Base-by-base conservation (phyloP, 2,888 invertebrate species). In the Agriopis aurantiaria region DNA sequence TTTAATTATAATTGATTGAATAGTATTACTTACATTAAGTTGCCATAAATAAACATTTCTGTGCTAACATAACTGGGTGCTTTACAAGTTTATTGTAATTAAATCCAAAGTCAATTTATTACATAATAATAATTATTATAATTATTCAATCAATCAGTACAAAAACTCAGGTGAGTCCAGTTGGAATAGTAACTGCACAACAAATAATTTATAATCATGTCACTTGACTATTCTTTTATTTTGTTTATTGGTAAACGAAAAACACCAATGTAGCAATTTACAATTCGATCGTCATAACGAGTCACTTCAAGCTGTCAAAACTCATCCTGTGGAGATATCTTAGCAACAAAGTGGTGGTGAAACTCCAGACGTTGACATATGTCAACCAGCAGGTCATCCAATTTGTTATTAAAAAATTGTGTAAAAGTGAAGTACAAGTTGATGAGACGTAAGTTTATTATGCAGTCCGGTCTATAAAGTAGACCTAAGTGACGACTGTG, bases 1-100 rank as follows among this genome's bases (percentile, higher is more conserved):
- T 33, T 33, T 33, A 5, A 33, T 40, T n/a, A 55, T 14, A 14
- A 56, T 14, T 56, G 9, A 41, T 41, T 56, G 6, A 53, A 43
- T 41, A 55, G n/a, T 41, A 11, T 43, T 57, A 17, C 57, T 57
- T 57, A 57, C 6, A 57, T 43, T 45, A 66, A 60, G 60, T 55
- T 60, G 66, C 66, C 60, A 66, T 59, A 66, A 60, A 60, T 60
- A 66, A 60, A 59, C 40, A 53, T 48, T 65, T 33, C 33, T 49
- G 66, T 67, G 60, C 66, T 56, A 56, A 55, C 53, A 43, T 67
- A 66, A 66, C 60, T 59, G 52, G 65, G 65, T 59, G 65, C 51
- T 7, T 45, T 46, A 46, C 17, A 45, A 43, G 56, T 45, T 43
- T 17, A 41, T 46, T 53, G 14, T 41, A 14, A 56, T 43, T 43